These are phyloP conservation scores for Drosophila infuscata DNA, from an alignment of 2,888 invertebrate genomes.

Conservation along the genomic window DNA sequence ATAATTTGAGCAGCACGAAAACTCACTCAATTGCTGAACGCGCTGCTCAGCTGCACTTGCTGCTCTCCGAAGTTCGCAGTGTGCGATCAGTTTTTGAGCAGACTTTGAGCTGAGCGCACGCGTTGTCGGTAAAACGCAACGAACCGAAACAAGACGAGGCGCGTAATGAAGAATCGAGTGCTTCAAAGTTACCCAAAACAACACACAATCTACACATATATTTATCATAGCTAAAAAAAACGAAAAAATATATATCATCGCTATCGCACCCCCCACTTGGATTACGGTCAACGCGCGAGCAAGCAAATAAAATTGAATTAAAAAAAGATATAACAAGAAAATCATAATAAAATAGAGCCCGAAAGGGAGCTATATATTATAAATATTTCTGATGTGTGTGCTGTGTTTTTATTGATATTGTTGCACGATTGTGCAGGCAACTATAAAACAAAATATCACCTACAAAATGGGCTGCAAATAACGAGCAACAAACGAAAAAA, in stretches of 20 bases:
- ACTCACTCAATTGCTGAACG: conserved; percentile 33
- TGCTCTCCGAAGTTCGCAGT: conserved; percentile 52
- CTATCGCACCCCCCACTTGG: conserved; percentile 79
- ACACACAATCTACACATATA: conserved; percentile 29
- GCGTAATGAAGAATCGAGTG: conserved; percentile 58
- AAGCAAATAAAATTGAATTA: conserved; percentile 68
- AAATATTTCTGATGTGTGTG: conserved; percentile 33
- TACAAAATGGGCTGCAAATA: conserved; percentile 69
- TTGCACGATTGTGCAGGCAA: conserved; percentile 67
- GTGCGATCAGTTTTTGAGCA: conserved; percentile 84
- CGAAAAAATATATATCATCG: conserved; percentile 36
- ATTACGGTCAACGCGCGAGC: conserved; percentile 83
- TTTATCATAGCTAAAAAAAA: conserved; percentile 57
- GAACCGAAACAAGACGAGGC: conserved; percentile 39
- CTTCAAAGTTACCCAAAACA: conserved; percentile 55
- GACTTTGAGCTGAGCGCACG: conserved; percentile 82
- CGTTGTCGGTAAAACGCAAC: conserved; percentile 52
- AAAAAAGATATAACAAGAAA: conserved; percentile 22
- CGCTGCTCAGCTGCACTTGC: conserved; percentile 61
- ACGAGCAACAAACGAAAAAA: conserved; percentile 29
- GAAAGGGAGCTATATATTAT: conserved; percentile 26
- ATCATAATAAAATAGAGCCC: conserved; percentile 37
- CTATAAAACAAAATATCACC: conserved; percentile 52
- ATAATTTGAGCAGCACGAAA: conserved; percentile 54
- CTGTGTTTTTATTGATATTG: conserved; percentile 39